Evolutionary conservation across 1,140 invertebrate species (phyloP), one percentile per base, ranked within the genome.

Genomic region (Phthorimaea operculella): DNA sequence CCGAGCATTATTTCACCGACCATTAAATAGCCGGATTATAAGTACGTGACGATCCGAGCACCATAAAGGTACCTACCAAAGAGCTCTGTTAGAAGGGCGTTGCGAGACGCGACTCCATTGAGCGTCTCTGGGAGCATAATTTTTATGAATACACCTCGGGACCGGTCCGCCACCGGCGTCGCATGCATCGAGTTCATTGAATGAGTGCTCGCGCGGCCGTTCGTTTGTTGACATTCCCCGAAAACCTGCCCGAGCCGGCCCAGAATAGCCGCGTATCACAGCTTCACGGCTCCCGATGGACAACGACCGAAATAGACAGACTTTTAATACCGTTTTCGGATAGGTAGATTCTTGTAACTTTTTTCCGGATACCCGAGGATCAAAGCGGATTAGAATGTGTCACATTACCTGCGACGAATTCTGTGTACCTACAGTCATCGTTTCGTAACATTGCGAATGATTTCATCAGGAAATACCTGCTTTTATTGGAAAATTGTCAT

Each of bases 151-250:
- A 74, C 63, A 63, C 55, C 59, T 49, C 55, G 48, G 59, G 79
- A 79, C 76, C 79, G 76, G 79, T 79, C 76, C 70, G 76, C 79
- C 74, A 76, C 75, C 75, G 74, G 66, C 73, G 76, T 62, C 64
- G 75, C 69, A 57, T 60, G 67, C 67, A 74, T 68, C 71, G 79
- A 75, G 79, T 80, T 83, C 79, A 83, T 75, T 83, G 77, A 79
- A 83, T 83, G 77, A 79, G 66, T 73, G 70, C 54, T 16, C 45
- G 10, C 45, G 45, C 45, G 47, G 5, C 70, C 68, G 76, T 76
- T 66, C 70, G 78, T 79, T 79, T 83, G 79, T 83, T 83, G 79
- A 83, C 79, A 83, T 83, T 83, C 78, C 77, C 79, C 79, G 77
- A 83, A 83, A 83, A 83, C 78, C 76, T 80, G 79, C 76, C 75